phyloP scores from a whole-genome alignment of 2,888 invertebrate species.

The Sialis fuliginosa region DNA sequence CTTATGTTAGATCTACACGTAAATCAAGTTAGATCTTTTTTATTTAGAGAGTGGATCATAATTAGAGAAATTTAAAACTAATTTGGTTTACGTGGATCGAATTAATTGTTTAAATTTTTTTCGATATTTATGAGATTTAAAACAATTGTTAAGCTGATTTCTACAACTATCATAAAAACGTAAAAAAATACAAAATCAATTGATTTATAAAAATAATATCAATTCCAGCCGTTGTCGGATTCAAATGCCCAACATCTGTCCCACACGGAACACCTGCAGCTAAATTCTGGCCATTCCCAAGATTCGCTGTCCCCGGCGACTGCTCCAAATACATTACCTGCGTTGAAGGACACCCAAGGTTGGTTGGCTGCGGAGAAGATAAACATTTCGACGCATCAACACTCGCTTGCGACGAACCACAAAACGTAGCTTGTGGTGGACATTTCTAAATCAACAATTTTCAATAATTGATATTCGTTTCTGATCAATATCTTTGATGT shows the following conservation, averaged over 20 bases:
- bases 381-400: constrained; percentile 72
- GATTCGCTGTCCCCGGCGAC: constrained; percentile 76
- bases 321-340: constrained; percentile 79
- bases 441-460: too few species aligned
- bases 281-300: constrained; percentile 83
- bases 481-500: too few species aligned
- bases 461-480: too few species aligned
- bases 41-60: too few species aligned
- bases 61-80: too few species aligned
- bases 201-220: not conserved
- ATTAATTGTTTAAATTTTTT: too few species aligned
- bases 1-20: too few species aligned
- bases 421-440: constrained; percentile 25
- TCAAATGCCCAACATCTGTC: constrained; percentile 77
- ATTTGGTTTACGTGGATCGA: too few species aligned
- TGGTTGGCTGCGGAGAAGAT: constrained; percentile 75
- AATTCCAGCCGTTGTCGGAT: constrained; percentile 65
- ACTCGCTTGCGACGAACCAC: constrained; percentile 69
- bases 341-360: constrained; percentile 74
- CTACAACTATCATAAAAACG: too few species aligned
- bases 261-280: constrained; percentile 65
- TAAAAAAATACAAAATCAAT: too few species aligned
- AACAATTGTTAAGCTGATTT: not conserved
- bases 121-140: too few species aligned
- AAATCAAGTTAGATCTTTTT: too few species aligned